phyloP scores from a whole-genome alignment of 2,113 vertebrate species.

The Leptobrachium ailaonicum region DNA sequence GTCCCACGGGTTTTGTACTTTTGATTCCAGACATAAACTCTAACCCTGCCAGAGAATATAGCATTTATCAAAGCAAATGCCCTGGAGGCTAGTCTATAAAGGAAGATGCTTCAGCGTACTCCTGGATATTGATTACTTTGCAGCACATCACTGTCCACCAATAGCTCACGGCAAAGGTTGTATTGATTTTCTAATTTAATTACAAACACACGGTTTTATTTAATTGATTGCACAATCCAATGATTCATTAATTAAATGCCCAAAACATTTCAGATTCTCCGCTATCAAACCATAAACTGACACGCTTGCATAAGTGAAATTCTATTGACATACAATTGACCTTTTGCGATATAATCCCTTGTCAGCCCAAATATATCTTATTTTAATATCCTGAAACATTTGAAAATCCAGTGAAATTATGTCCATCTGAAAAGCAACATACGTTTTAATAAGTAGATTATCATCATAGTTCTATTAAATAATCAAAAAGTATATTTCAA shows the following conservation, averaged over 20 bases:
- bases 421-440: neutral
- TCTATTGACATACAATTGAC: neutral
- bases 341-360: neutral
- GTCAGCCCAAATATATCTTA: too few relatives aligned
- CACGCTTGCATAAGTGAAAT: neutral
- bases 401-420: neutral
- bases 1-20: neutral
- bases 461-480: too few relatives aligned
- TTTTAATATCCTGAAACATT: neutral
- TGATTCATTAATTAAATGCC: constrained; percentile 40
- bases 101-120: neutral
- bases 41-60: neutral
- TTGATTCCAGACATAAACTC: constrained; percentile 3
- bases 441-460: too few relatives aligned
- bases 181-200: constrained; percentile 36
- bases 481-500: too few relatives aligned
- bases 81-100: constrained; percentile 1
- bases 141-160: constrained; percentile 20
- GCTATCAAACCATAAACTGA: constrained; percentile 29
- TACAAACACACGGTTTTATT: constrained; percentile 41
- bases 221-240: constrained; percentile 33
- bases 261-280: constrained; percentile 12
- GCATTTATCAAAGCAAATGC: constrained; percentile 2
- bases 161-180: constrained; percentile 30
- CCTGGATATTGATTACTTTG: constrained; percentile 30